Base-by-base conservation (phyloP, 2,797 vertebrate species). In the Emys orbicularis region DNA sequence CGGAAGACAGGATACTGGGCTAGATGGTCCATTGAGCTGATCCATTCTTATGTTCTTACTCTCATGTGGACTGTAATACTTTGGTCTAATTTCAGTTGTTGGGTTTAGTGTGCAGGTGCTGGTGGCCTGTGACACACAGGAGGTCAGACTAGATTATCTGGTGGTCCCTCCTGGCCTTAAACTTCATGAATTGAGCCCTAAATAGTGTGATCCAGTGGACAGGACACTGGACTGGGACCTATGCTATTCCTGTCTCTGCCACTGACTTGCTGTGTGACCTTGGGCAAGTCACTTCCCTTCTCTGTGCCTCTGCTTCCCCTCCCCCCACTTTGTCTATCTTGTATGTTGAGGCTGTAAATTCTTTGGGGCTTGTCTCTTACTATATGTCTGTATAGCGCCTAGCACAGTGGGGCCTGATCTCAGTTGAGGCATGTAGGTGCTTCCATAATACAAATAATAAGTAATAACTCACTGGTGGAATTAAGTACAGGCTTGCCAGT, bases 261-360 rank as follows among this genome's bases (percentile, higher is more conserved):
- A 16, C 21, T 23, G 3, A 74, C 34, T 15, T 90, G 52, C 52
- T 18, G 18, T 52, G 52, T 52, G 16, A 52, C 52, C 4, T 3
- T n/a, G 3, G 52, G 25, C 29, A 80, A 6, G 61, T 92, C 31
- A n/a, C 56, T 37, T 19, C 79, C 41, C 82, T 59, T 76, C n/a
- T 83, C 79, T 80, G 76, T n/a, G 15, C 8, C 15, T 21, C 7
- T 12, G n/a, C 25, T 85, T n/a, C 80, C 16, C 19, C 29, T 86
- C 44, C 47, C 34, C 23, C 47, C 49, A 81, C 10, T 79, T 79
- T 0, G 0, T 83, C 88, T 84, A 23, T 56, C 5, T 79, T 68
- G 65, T 68, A 15, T 37, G n/a, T 37, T n/a, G 34, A 68, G 65
- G 19, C n/a, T 68, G 65, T 37, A 68, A 8, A 9, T 21, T 68